Conservation (phyloP, 2,888 invertebrate genomes). For the Cheilosia vernalis region DNA sequence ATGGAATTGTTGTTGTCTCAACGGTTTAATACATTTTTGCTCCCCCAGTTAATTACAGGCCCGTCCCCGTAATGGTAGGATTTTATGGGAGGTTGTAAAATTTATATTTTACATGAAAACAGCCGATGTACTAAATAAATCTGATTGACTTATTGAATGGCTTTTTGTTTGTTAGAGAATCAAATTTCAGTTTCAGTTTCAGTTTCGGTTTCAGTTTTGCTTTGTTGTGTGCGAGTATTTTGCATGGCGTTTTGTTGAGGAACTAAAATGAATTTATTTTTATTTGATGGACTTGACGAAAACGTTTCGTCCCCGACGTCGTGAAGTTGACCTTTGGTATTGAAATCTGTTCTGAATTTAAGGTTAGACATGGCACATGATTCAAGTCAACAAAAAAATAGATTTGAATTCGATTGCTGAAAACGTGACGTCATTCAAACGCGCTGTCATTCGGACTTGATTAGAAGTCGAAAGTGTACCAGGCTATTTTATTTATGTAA, state of each 20-base stretch:
- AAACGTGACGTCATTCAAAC: background rate
- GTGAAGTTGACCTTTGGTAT: slow-evolving; percentile 8
- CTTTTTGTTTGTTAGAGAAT: background rate
- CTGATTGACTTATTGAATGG: background rate
- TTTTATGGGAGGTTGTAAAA: no score
- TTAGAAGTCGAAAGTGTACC: background rate
- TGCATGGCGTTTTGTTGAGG: background rate
- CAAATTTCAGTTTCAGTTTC: background rate
- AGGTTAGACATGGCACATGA: background rate
- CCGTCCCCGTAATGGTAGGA: background rate
- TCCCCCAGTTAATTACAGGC: background rate
- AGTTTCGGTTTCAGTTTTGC: background rate
- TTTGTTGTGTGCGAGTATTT: background rate
- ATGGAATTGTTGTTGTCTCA: background rate
- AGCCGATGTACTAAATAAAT: no score
- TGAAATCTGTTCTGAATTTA: background rate
- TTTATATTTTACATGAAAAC: no score
- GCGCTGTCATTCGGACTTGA: background rate
- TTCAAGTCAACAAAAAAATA: background rate
- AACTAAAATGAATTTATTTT: background rate
- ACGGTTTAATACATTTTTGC: background rate
- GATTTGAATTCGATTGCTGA: background rate
- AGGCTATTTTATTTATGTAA: no score
- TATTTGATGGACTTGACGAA: background rate
- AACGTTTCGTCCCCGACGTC: background rate